Conservation (phyloP, 2,888 invertebrate species). For the Mesoligia furuncula region DNA sequence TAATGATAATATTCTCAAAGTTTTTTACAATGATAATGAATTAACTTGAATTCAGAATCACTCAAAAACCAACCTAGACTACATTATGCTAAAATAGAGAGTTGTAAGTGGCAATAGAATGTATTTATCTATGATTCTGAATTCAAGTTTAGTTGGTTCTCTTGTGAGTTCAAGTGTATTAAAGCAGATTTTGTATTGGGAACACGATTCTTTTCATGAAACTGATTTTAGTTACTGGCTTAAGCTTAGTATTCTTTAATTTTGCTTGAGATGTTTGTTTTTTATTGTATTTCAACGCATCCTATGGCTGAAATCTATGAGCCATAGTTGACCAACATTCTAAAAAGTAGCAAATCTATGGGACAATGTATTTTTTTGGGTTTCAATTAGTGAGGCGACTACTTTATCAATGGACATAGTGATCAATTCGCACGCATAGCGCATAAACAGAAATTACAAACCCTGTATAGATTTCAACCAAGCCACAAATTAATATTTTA, state of each 20-base stretch:
- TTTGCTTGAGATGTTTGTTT: conserved; percentile 26
- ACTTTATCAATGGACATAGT: not conserved
- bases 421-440: conserved; percentile 9
- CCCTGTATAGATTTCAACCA: conserved; percentile 48
- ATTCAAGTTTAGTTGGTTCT: conserved; percentile 1
- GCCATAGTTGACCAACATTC: not conserved
- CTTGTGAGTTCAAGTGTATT: not conserved
- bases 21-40: not conserved
- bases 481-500: conserved; percentile 39
- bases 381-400: not conserved
- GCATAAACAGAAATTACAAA: conserved; percentile 6
- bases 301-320: conserved; percentile 49
- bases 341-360: not conserved
- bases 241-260: conserved; percentile 3
- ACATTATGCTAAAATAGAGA: not conserved
- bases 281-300: conserved; percentile 23
- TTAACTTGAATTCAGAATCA: conserved; percentile 22
- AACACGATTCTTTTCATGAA: not conserved
- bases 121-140: conserved; percentile 1
- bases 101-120: not conserved
- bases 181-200: not conserved
- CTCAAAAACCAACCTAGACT: not conserved
- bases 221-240: not conserved
- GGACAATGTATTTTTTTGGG: not conserved
- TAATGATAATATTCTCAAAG: conserved; percentile 13